Conservation (phyloP, 1,140 invertebrate genomes). For the Atta cephalotes region DNA sequence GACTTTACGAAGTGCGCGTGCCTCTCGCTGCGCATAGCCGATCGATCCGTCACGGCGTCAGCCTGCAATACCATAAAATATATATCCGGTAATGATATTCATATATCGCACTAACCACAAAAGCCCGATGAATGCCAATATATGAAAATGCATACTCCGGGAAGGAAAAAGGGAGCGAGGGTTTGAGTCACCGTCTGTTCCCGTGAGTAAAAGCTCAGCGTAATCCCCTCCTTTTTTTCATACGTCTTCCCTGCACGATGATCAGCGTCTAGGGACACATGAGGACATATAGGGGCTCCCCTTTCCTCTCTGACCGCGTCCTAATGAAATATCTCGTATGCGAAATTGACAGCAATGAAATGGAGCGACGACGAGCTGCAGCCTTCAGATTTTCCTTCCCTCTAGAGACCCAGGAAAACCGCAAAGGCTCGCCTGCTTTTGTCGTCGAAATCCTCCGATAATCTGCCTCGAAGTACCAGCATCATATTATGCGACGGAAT, state of each 20-base stretch:
- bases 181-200: slow-evolving; percentile 60
- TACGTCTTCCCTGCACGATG: slow-evolving; percentile 57
- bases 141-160: slow-evolving; percentile 34
- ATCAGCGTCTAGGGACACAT: slow-evolving; percentile 76
- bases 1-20: slow-evolving; percentile 67
- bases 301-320: slow-evolving; percentile 66
- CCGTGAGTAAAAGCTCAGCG: slow-evolving; percentile 70
- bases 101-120: slow-evolving; percentile 70
- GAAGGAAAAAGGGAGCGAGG: slow-evolving; percentile 8
- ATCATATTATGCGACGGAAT: slow-evolving; percentile 9
- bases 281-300: slow-evolving; percentile 12
- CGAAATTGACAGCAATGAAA: slow-evolving; percentile 81
- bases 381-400: slow-evolving; percentile 54
- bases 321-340: slow-evolving; percentile 82
- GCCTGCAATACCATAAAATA: slow-evolving; percentile 76
- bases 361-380: slow-evolving; percentile 72
- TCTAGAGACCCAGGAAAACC: slow-evolving; percentile 38
- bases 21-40: slow-evolving; percentile 56
- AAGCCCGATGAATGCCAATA: slow-evolving; percentile 75
- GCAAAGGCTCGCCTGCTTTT: slow-evolving; percentile 38
- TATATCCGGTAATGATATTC: slow-evolving; percentile 80
- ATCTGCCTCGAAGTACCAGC: slow-evolving; percentile 7
- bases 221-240: slow-evolving; percentile 54
- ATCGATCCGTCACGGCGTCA: slow-evolving; percentile 81
- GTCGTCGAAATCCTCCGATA: slow-evolving; percentile 17